These are phyloP conservation scores for Rhabdophis nuchalis DNA, from an alignment of 2,797 vertebrate genomes.

Conservation along the genomic window DNA sequence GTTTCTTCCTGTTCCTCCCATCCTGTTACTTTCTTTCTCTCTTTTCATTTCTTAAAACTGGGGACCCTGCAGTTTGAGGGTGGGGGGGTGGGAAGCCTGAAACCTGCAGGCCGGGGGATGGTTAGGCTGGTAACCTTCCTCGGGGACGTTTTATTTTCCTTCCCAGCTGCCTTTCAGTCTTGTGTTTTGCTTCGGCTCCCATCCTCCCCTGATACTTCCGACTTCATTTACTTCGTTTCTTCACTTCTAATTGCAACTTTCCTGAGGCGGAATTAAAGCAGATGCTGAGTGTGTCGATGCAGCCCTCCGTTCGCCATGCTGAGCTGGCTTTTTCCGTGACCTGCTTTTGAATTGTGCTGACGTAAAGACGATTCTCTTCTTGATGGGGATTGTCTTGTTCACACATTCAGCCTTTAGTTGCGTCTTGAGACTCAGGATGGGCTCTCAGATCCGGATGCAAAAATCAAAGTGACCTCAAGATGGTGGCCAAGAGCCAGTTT, in stretches of 20 bases:
- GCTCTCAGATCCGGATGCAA: background rate
- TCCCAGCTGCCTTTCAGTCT: background rate
- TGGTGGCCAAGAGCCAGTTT: background rate
- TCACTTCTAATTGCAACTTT: background rate
- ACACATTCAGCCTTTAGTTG: background rate
- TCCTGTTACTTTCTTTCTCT: background rate
- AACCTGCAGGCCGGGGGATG: background rate
- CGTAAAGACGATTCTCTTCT: background rate
- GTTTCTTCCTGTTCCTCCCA: background rate
- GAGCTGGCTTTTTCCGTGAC: background rate
- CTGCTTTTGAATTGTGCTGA: background rate
- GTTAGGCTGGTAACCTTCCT: background rate
- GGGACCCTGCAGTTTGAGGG: background rate
- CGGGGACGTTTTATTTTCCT: background rate
- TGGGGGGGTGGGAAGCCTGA: background rate
- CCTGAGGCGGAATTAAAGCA: background rate
- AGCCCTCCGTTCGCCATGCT: background rate
- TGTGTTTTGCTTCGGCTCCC: background rate
- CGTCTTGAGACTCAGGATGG: background rate
- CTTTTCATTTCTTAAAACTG: background rate
- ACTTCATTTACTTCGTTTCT: background rate
- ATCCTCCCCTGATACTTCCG: background rate
- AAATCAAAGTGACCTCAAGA: background rate
- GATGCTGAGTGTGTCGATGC: background rate
- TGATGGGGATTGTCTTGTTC: background rate